A percentile compares a stretch with the other conserved stretches of the same genome.
Evolutionary conservation across 2,113 vertebrate species (phyloP).

Genomic region (Tetraodon nigroviridis): DNA sequence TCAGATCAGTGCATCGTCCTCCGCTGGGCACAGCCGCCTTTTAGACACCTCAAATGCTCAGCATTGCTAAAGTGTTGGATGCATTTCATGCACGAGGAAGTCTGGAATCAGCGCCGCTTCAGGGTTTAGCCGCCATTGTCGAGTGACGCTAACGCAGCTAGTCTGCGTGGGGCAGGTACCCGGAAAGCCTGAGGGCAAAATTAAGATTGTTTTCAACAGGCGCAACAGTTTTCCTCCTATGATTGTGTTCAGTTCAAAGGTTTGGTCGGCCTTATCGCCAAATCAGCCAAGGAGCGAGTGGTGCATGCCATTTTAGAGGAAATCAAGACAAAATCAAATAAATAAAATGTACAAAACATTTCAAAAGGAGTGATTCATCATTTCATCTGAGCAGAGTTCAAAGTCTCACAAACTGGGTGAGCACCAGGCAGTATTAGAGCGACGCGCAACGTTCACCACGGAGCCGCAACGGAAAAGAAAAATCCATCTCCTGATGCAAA

Average conservation of each 20-base stretch:
- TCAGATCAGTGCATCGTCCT: conserved; percentile 52
- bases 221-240: conserved; percentile 17
- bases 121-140: conserved; percentile 12
- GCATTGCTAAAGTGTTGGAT: conserved; percentile 72
- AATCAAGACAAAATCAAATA: conserved; percentile 51
- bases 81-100: conserved; percentile 66
- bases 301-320: conserved; percentile 72
- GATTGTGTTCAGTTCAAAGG: conserved; percentile 22
- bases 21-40: conserved; percentile 35
- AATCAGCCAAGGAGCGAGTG: conserved; percentile 44
- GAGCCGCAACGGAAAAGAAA: conserved; percentile 25
- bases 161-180: conserved; percentile 10
- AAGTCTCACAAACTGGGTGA: conserved; percentile 69
- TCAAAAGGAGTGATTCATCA: conserved; percentile 56
- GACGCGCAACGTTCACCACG: conserved; percentile 59
- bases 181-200: background rate
- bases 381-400: conserved; percentile 53
- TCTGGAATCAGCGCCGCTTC: background rate
- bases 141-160: conserved; percentile 20
- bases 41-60: conserved; percentile 74
- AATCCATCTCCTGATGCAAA: background rate
- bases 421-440: conserved; percentile 72
- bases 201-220: conserved; percentile 36
- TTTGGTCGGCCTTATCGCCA: conserved; percentile 2
- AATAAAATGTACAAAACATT: conserved; percentile 66